Evolutionary conservation across 1,140 invertebrate species (phyloP).

Genomic region (Pogonomyrmex californicus): DNA sequence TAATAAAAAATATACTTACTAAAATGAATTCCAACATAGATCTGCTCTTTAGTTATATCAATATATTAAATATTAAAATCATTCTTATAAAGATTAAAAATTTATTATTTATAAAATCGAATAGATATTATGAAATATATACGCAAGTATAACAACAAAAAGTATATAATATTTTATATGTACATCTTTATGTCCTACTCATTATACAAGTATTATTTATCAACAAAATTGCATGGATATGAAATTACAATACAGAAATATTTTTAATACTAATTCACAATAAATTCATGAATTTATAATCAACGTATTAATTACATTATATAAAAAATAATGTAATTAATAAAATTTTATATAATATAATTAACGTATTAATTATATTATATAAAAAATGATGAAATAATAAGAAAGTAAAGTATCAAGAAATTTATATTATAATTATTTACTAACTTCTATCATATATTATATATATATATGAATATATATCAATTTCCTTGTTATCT

Average conservation of each 20-base stretch:
- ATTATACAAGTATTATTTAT: conserved; percentile 39
- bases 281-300: neutral
- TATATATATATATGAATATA: neutral
- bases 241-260: conserved; percentile 14
- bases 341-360: neutral
- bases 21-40: neutral
- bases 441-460: conserved; percentile 33
- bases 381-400: conserved; percentile 26
- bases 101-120: conserved; percentile 29
- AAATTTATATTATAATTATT: conserved; percentile 5
- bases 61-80: neutral
- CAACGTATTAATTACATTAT: conserved; percentile 23
- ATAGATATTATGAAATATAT: neutral
- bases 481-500: neutral
- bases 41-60: neutral
- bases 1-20: neutral
- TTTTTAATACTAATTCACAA: neutral
- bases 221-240: conserved; percentile 26
- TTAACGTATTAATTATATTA: conserved; percentile 22
- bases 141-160: conserved; percentile 5
- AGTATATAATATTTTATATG: conserved; percentile 31
- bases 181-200: conserved; percentile 23
- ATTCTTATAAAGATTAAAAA: conserved; percentile 40
- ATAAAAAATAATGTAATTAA: conserved; percentile 7
- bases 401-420: neutral